Conservation (phyloP, 2,888 invertebrate genomes). For the Pyralis farinalis region DNA sequence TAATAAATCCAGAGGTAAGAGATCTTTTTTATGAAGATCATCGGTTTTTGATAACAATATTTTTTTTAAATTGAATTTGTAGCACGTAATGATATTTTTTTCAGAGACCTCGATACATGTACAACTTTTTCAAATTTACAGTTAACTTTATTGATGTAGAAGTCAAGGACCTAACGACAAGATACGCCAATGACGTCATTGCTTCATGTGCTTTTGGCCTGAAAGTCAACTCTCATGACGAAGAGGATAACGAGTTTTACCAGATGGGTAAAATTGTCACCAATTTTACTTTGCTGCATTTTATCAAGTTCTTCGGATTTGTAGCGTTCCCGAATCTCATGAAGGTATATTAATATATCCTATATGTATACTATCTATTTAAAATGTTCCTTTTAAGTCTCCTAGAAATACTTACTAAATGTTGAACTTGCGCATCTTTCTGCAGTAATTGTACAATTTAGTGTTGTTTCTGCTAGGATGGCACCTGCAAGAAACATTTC, state of each 20-base stretch:
- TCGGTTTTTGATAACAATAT: no score
- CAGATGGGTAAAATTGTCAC: slow-evolving; percentile 65
- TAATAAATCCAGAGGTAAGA: slow-evolving; percentile 10
- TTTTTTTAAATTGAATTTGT: background rate
- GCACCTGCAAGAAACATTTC: no score
- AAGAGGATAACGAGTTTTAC: slow-evolving; percentile 75
- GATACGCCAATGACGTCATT: slow-evolving; percentile 72
- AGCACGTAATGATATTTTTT: background rate
- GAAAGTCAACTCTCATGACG: slow-evolving; percentile 72
- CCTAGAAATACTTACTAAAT: no score
- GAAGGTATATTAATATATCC: slow-evolving; percentile 4
- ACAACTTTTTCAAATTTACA: no score
- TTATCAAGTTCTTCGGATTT: slow-evolving; percentile 4
- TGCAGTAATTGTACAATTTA: no score
- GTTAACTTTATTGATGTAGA: slow-evolving; percentile 36
- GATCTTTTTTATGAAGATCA: background rate
- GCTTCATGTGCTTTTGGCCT: slow-evolving; percentile 71
- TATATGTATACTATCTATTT: no score
- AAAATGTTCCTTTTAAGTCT: no score
- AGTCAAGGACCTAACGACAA: slow-evolving; percentile 57
- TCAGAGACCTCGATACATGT: no score
- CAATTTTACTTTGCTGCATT: slow-evolving; percentile 21
- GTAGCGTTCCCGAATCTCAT: background rate
- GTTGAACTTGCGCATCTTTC: no score
- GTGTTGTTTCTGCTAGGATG: no score